Base-by-base conservation (phyloP, 2,797 vertebrate species). In the Botia almorhae region DNA sequence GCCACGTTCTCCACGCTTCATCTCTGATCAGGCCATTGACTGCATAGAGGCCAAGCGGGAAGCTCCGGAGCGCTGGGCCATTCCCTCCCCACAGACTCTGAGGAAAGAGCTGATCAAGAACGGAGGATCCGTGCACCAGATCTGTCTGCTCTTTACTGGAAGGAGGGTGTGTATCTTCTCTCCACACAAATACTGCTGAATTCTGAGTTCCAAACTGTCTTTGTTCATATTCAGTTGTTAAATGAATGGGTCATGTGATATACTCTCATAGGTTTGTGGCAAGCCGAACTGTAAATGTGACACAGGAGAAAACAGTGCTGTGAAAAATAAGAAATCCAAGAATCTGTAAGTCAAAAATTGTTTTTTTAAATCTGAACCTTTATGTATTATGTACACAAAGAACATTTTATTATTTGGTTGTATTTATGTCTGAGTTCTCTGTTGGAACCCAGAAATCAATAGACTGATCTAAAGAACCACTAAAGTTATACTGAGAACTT, bases 21-120 rank as follows among this genome's bases (percentile, higher is more conserved):
- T 96, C 84, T 98, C 97, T 0, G 96, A 98, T 90, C 96, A 95
- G 89, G 95, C 94, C 88, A 91, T 97, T 84, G 89, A 96, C 90
- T 94, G 87, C 82, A 89, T 93, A 0, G 94, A 93, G 2, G 74
- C 71, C 0, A 92, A 89, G 29, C 78, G 79, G n/a, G 85, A 85
- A 43, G 48, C 78, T 7, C 7, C 68, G 0, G 10, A 69, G 1
- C 70, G 79, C 83, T 96, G 95, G 95, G 91, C 91, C 0, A 86
- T 91, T 7, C 95, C 95, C 1, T 97, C 96, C 0, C 93, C 94
- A 16, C 87, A 91, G 76, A 94, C 94, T 26, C 91, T 97, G 77
- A 96, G 93, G 91, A 96, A 95, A 63, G 95, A 97, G 74, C 92
- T 98, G 5, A 88, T 92, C 33, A 92, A 87, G 46, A 95, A 96